Base-by-base conservation (phyloP, 1,140 invertebrate genomes). In the Drosophila busckii region DNA sequence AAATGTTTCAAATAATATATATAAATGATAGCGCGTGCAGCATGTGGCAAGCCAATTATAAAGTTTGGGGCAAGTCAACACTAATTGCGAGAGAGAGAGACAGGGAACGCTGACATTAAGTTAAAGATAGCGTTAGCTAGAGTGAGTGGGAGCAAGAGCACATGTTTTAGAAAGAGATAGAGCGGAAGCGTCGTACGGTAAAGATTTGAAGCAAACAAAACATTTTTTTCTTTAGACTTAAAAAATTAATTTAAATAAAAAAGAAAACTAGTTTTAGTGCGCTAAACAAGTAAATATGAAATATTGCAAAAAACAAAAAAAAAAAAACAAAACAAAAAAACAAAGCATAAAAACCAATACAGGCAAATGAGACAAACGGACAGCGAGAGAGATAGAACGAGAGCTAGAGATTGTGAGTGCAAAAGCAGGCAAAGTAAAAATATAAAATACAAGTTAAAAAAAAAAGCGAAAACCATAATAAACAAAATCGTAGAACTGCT, bases 141-240 rank as follows among this genome's bases (percentile, higher is more conserved):
- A n/a, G n/a, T n/a, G n/a, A n/a, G n/a, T n/a, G n/a, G n/a, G n/a
- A n/a, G n/a, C n/a, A n/a, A n/a, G n/a, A n/a, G n/a, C n/a, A n/a
- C 48, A 7, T 23, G 32, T 32, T 32, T 7, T 25, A 37, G n/a
- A 37, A 26, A 8, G 13, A 17, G 15, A 4, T 1, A 41, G 6
- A 16, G 6, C 15, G 5, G 2, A n/a, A 20, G 17, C 10, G 17
- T 4, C 8, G 16, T 37, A n/a, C 15, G 16, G 16, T 23, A 32
- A 34, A 26, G 38, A 42, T 12, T 20, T 13, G 23, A 50, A 46
- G 44, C 20, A 23, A 49, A 44, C n/a, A n/a, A 58, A 29, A 44
- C 41, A 34, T 50, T 73, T 73, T 73, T 73, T 73, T 71, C 58
- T 64, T 73, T 68, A 68, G 52, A 58, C 53, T 54, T 63, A 44